Evolutionary conservation across 2,113 vertebrate species (phyloP), one percentile per base, ranked within the genome.

Genomic region (Coreoperca whiteheadi): DNA sequence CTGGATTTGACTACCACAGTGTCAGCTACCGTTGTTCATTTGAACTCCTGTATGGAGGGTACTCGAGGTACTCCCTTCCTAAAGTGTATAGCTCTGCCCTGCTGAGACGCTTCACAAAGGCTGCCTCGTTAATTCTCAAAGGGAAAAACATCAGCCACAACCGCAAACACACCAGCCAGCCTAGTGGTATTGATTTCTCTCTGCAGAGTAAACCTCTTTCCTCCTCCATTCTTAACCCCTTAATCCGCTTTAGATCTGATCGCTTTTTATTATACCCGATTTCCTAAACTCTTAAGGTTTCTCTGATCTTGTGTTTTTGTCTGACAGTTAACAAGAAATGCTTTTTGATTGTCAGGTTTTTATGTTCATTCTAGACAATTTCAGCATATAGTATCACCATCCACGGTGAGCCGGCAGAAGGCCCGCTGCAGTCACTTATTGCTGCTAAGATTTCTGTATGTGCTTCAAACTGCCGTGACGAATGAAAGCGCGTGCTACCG

Each of bases 161-260:
- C 65, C 51, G n/a, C 39, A 30, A 81, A 77, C 74, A 63, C 46
- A 69, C 6, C 59, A 25, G 39, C 41, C 71, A 51, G 64, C 56
- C 37, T 30, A 7, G 25, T 54, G 15, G 10, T 50, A 75, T 84
- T 79, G 75, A 84, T 82, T 79, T 69, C 69, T 43, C 20, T 74
- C 72, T 56, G 25, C 70, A 63, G 65, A 43, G 32, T 59, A 48
- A 78, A 28, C 75, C 46, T 57, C 54, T 59, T 72, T 82, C 30
- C 23, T 56, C 53, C 23, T 70, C 39, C 25, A 46, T 79, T 59
- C 59, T 76, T 60, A 67, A 51, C 23, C 25, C 63, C 4, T 34
- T 54, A n/a, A 73, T 84, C 74, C 39, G 56, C 25, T 76, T 79
- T 39, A 54, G 68, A 63, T 66, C 54, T 65, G 34, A 84, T 64